Percentiles rank a stretch among this genome's conserved stretches.
phyloP scores from a whole-genome alignment of 2,797 vertebrate genomes.

The Rousettus madagascariensis region DNA sequence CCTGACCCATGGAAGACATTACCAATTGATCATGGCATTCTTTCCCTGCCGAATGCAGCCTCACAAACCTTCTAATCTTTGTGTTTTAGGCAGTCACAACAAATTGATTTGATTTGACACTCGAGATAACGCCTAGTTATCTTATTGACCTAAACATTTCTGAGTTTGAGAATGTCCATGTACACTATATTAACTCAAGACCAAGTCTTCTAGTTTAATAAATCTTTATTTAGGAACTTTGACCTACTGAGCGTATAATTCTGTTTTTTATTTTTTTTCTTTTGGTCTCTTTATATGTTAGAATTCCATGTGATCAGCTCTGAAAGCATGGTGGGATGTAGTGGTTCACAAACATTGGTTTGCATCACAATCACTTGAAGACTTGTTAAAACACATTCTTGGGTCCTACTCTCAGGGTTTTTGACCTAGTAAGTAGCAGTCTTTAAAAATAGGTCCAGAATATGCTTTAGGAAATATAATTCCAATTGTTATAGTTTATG shows the following conservation, averaged over 20 bases:
- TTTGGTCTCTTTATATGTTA: background rate
- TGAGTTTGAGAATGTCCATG: background rate
- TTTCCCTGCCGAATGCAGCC: background rate
- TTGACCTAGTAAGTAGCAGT: background rate
- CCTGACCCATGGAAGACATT: background rate
- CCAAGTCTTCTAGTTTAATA: background rate
- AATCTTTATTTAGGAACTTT: background rate
- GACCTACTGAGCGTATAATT: background rate
- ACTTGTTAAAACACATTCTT: background rate
- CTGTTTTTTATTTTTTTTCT: background rate
- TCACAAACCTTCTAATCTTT: background rate
- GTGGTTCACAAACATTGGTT: background rate
- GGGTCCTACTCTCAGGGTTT: background rate
- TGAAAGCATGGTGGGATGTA: background rate
- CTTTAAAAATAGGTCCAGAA: background rate
- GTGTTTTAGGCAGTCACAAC: background rate
- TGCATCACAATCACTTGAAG: background rate
- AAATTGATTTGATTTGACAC: background rate
- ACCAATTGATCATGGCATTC: background rate
- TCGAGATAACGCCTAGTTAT: background rate
- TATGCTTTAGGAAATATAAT: background rate
- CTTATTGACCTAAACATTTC: background rate
- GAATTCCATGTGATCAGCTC: background rate
- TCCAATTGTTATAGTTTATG: background rate
- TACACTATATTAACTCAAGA: background rate